Evolutionary conservation across 2,888 invertebrate genomes (phyloP).

Genomic region (Ecliptopera silaceata): DNA sequence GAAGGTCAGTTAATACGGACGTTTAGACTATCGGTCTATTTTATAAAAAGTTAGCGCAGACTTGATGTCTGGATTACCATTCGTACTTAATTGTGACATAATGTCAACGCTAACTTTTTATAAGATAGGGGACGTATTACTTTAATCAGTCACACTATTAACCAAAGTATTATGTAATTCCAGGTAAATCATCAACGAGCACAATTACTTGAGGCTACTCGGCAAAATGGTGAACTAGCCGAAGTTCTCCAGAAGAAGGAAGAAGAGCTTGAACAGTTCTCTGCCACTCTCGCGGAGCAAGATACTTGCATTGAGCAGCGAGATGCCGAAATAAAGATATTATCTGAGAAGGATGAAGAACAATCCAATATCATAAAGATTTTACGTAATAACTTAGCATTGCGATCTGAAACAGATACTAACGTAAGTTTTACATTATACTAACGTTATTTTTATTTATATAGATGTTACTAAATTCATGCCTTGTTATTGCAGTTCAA

Average conservation of each 20-base stretch:
- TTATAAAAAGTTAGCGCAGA: no score
- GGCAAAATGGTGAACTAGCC: conserved; percentile 55
- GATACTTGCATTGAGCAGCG: conserved; percentile 54
- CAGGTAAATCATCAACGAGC: conserved; percentile 57
- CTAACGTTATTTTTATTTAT: background rate
- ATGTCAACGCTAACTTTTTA: no score
- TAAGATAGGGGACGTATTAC: no score
- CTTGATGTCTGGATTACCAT: no score
- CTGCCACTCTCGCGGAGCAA: conserved; percentile 48
- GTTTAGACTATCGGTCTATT: no score
- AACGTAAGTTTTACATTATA: conserved; percentile 47
- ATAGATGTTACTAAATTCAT: background rate
- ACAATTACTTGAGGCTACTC: conserved; percentile 54
- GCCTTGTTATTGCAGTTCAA: conserved; percentile 45
- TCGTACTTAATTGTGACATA: no score
- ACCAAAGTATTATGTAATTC: background rate
- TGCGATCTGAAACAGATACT: conserved; percentile 56
- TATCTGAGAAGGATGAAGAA: conserved; percentile 66
- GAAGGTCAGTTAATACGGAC: conserved; percentile 46
- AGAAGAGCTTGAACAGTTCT: conserved; percentile 48
- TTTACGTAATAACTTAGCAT: conserved; percentile 61
- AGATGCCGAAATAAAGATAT: conserved; percentile 55
- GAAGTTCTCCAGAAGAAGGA: conserved; percentile 59
- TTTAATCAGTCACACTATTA: background rate
- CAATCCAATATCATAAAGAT: conserved; percentile 65